phyloP scores from a whole-genome alignment of 2,113 vertebrate species.

The Brachyistius frenatus region DNA sequence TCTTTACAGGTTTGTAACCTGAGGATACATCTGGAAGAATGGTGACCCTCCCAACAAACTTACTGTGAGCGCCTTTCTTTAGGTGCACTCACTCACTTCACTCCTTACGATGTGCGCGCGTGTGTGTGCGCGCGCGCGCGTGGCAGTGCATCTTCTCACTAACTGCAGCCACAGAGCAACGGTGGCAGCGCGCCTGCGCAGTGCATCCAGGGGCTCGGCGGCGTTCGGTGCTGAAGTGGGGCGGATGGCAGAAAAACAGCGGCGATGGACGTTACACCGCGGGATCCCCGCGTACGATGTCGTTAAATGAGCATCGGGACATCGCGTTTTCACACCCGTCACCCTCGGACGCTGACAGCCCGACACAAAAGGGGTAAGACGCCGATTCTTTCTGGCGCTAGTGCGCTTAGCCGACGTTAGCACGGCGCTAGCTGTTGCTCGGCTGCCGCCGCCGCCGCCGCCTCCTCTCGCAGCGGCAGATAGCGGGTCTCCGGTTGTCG shows the following conservation, averaged over 20 bases:
- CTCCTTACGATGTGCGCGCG: too few species aligned
- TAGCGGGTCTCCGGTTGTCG: constrained; percentile 57
- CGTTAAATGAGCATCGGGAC: constrained; percentile 62
- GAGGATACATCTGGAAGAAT: constrained; percentile 19
- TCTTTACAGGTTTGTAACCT: constrained; percentile 6
- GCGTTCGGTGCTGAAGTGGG: constrained; percentile 89
- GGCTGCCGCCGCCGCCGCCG: constrained; percentile 61
- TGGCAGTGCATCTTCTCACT: constrained; percentile 60
- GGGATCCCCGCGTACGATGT: constrained; percentile 72
- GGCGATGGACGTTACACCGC: constrained; percentile 84
- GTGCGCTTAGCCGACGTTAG: constrained; percentile 80
- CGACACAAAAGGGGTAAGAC: constrained; percentile 81
- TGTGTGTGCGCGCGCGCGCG: neutral
- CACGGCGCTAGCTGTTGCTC: constrained; percentile 70
- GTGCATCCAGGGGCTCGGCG: constrained; percentile 87
- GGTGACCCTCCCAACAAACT: constrained; percentile 1
- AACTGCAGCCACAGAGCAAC: constrained; percentile 72
- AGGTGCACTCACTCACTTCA: neutral
- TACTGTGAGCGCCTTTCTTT: neutral
- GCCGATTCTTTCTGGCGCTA: constrained; percentile 63
- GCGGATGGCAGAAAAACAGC: constrained; percentile 86
- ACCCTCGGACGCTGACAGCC: constrained; percentile 75
- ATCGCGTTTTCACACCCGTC: constrained; percentile 55
- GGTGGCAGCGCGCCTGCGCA: constrained; percentile 84
- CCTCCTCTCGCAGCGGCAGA: constrained; percentile 66